These are phyloP conservation scores for Sphaeridia pumilis DNA, from an alignment of 2,888 invertebrate species.

Conservation along the genomic window DNA sequence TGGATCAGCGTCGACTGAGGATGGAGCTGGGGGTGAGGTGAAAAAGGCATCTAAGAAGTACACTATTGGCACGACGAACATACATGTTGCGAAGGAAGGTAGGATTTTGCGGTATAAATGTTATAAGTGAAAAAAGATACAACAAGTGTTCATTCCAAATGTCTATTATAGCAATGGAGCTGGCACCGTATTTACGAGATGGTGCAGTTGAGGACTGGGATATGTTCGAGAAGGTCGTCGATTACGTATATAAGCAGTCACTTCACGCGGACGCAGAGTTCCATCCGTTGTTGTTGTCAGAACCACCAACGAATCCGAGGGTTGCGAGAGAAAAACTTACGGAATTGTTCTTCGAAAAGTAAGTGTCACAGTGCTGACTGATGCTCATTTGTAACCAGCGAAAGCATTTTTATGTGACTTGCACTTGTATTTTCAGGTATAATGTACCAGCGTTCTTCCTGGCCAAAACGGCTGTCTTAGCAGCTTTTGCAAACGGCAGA, in stretches of 20 bases:
- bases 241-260: constrained; percentile 86
- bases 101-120: too few relatives aligned
- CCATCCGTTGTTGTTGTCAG: constrained; percentile 95
- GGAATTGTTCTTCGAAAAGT: constrained; percentile 93
- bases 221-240: constrained; percentile 85
- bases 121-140: too few relatives aligned
- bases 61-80: constrained; percentile 84
- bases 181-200: constrained; percentile 87
- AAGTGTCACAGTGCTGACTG: too few relatives aligned
- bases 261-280: constrained; percentile 88
- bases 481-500: constrained; percentile 93
- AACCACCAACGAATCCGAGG: constrained; percentile 91
- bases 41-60: constrained; percentile 49
- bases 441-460: constrained; percentile 96
- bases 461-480: constrained; percentile 93
- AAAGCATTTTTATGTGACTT: too few relatives aligned
- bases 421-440: constrained; percentile 51
- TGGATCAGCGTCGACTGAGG: constrained; percentile 27
- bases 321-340: constrained; percentile 88
- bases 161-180: constrained; percentile 76
- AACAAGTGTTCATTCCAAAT: too few relatives aligned
- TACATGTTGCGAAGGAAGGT: constrained; percentile 76
- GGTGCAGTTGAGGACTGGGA: constrained; percentile 99
- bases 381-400: too few relatives aligned
- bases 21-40: too few relatives aligned